A percentile compares a stretch with the other conserved stretches of the same genome.
Evolutionary conservation across 2,113 vertebrate genomes (phyloP).

Genomic region (Corynorhinus townsendii): DNA sequence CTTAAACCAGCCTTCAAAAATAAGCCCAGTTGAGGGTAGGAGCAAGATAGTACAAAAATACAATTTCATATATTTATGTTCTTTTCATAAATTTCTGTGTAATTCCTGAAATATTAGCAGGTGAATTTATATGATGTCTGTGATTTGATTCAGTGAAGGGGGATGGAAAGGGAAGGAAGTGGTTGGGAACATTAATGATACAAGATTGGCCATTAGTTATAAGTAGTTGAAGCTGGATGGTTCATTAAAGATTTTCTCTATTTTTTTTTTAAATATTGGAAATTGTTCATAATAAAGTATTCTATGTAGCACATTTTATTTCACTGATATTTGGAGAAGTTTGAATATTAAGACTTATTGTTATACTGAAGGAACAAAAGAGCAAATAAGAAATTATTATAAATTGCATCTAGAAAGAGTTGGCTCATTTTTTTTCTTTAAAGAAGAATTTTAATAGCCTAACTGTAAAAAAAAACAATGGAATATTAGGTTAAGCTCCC

Average conservation of each 20-base stretch:
- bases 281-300: conserved; percentile 7
- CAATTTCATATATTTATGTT: background rate
- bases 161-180: background rate
- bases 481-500: background rate
- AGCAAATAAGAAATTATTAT: background rate
- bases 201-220: background rate
- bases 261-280: background rate
- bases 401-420: background rate
- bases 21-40: background rate
- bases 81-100: background rate
- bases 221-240: background rate
- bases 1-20: background rate
- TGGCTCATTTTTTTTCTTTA: background rate
- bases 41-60: background rate
- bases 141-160: background rate
- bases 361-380: background rate
- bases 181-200: background rate
- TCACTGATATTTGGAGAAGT: background rate
- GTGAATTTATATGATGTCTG: background rate
- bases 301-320: background rate
- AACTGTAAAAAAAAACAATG: background rate
- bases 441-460: background rate
- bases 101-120: background rate
- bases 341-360: background rate
- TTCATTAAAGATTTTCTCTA: background rate